These are phyloP conservation scores for Hypena proboscidalis DNA, from an alignment of 2,888 invertebrate genomes.

Conservation along the genomic window DNA sequence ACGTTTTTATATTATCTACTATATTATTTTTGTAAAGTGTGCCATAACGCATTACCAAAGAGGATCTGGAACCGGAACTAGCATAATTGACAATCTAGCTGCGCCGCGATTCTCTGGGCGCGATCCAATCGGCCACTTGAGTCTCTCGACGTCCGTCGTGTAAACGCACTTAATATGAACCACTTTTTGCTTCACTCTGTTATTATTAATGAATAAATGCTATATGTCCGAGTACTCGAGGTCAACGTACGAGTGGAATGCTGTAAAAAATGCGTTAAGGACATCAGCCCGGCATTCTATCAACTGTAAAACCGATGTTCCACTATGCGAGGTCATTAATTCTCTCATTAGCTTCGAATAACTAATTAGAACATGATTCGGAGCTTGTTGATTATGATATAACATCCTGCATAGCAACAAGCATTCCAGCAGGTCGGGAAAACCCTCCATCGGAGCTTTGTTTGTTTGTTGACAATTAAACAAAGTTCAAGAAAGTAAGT, in stretches of 20 bases:
- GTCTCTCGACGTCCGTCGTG: constrained; percentile 44
- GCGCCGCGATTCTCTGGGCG: constrained; percentile 37
- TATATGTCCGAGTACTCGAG: constrained; percentile 74
- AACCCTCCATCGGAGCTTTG: too few species aligned
- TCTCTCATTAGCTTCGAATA: constrained; percentile 66
- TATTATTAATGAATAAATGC: constrained; percentile 79
- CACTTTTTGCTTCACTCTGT: constrained; percentile 73
- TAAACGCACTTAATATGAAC: constrained; percentile 72
- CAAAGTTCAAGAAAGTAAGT: too few species aligned
- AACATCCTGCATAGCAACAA: constrained; percentile 5
- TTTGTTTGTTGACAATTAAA: too few species aligned
- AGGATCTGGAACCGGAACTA: constrained; percentile 82
- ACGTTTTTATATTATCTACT: constrained; percentile 67
- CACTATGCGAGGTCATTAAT: constrained; percentile 63
- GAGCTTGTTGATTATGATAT: constrained; percentile 17
- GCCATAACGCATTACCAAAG: constrained; percentile 65
- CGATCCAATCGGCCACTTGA: constrained; percentile 20
- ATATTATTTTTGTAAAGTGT: constrained; percentile 48
- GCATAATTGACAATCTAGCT: constrained; percentile 67
- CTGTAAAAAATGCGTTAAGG: constrained; percentile 80
- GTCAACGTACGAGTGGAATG: constrained; percentile 78
- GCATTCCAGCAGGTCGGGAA: too few species aligned
- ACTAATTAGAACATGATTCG: constrained; percentile 54
- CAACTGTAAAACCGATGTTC: constrained; percentile 60
- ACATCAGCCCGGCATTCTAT: constrained; percentile 69